phyloP scores from a whole-genome alignment of 2,113 vertebrate genomes.

The Ramphastos sulfuratus region DNA sequence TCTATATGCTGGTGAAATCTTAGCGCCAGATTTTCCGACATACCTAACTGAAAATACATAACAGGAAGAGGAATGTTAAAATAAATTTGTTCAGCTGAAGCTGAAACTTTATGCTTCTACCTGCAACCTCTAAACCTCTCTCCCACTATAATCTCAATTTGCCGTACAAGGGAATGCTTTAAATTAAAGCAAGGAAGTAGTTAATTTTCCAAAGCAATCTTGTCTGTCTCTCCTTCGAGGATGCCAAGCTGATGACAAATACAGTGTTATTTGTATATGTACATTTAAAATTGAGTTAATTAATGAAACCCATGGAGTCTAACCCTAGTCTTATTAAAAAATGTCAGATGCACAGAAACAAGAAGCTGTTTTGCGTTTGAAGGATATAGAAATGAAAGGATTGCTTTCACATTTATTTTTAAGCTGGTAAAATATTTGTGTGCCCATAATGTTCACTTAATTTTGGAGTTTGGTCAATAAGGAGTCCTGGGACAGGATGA shows the following conservation, averaged over 20 bases:
- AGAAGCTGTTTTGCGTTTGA: slow-evolving; percentile 22
- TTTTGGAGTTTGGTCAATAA: slow-evolving; percentile 21
- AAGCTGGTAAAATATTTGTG: slow-evolving; percentile 43
- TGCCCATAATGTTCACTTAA: slow-evolving; percentile 14
- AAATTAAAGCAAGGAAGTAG: neutral
- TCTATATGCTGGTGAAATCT: neutral
- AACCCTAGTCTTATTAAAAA: slow-evolving; percentile 35
- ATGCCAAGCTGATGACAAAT: slow-evolving; percentile 16
- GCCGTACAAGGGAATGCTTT: neutral
- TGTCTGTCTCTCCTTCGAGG: neutral
- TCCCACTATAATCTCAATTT: neutral
- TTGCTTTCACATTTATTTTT: slow-evolving; percentile 55
- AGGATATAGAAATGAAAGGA: slow-evolving; percentile 33
- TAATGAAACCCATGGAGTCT: slow-evolving; percentile 23
- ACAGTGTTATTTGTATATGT: neutral
- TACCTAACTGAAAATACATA: neutral
- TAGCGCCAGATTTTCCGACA: neutral
- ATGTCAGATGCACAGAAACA: slow-evolving; percentile 19
- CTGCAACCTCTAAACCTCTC: neutral
- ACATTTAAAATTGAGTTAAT: slow-evolving; percentile 43
- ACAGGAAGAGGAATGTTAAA: neutral
- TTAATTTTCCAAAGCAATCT: slow-evolving; percentile 5
- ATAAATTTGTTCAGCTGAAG: neutral
- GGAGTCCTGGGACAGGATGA: neutral
- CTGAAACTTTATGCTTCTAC: neutral